phyloP scores from a whole-genome alignment of 2,888 invertebrate genomes.

The Netelia fuscicornis region DNA sequence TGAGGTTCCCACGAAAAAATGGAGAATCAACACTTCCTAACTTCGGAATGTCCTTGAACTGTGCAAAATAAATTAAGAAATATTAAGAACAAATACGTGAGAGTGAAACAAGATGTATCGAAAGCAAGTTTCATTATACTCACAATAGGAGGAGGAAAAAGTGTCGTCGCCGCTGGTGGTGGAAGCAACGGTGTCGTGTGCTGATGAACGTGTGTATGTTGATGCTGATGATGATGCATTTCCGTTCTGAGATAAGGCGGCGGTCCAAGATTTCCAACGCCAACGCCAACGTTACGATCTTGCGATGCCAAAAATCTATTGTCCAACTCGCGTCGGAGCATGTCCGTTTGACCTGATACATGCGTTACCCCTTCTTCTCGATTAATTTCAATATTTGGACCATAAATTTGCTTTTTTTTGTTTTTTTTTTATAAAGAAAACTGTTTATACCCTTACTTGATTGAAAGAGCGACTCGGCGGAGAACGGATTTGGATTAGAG shows the following conservation, averaged over 20 bases:
- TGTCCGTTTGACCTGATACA: constrained; percentile 91
- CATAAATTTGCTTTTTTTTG: not conserved
- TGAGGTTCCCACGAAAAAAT: constrained; percentile 91
- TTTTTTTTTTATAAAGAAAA: not conserved
- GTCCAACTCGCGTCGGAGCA: constrained; percentile 95
- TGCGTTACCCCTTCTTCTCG: constrained; percentile 81
- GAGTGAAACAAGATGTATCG: constrained; percentile 8
- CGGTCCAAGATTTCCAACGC: constrained; percentile 82
- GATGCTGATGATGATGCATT: constrained; percentile 97
- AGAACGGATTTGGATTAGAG: constrained; percentile 92
- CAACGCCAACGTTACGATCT: constrained; percentile 87
- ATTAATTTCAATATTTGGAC: constrained; percentile 56
- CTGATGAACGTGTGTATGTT: constrained; percentile 96
- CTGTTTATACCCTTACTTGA: constrained; percentile 88
- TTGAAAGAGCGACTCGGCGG: constrained; percentile 95
- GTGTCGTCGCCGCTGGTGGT: constrained; percentile 86
- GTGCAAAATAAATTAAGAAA: constrained; percentile 70
- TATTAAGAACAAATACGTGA: not conserved
- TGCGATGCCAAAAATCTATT: constrained; percentile 95
- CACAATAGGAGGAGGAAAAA: constrained; percentile 89
- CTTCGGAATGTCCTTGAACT: constrained; percentile 96
- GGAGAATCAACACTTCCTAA: constrained; percentile 92
- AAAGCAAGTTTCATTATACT: constrained; percentile 77
- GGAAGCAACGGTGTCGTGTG: constrained; percentile 90
- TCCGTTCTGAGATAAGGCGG: constrained; percentile 91